Base-by-base conservation (phyloP, 1,140 invertebrate species). In the Hypsibius dujardini region DNA sequence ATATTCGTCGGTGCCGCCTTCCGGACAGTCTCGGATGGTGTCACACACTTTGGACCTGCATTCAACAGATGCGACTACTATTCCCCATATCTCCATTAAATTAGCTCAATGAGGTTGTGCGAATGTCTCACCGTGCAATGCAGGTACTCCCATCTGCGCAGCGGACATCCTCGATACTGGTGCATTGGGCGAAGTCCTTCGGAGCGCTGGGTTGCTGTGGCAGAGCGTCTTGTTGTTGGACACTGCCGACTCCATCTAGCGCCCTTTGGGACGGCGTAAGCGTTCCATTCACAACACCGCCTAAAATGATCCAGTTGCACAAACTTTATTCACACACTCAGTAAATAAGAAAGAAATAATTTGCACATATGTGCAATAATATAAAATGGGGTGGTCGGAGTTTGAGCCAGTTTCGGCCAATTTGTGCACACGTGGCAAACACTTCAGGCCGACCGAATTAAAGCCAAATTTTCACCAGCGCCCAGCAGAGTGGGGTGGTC, bases 1-100 rank as follows among this genome's bases (percentile, higher is more conserved):
- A 42, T 67, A 67, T 67, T 67, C 62, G 42, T 67, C 62, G 12
- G 62, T 67, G 62, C 62, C 62, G 42, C 62, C 62, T 67, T 67
- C 62, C 45, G 62, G 62, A 67, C 62, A 67, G 62, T 67, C 62
- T 7, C 62, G 62, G 3, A 67, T 42, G 45, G 62, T 67, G 42
- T 67, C 62, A 45, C 62, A 67, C 42, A 67, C 62, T 67, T 67
- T 67, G 12, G 12, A 7, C 45, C 62, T 67, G 42, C 12, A 67
- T 15, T 42, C 3, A 67, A 42, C 12, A 67, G 45, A 67, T 15
- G 12, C 42, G 12, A 45, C 3, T 12, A 67, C 42, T 0, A 67
- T 67, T 12, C 45, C 42, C 42, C 12, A 15, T 12, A 12, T 15
- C 7, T 12, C 62, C 3, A 67, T 0, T 67, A 42, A 3, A 42